phyloP scores from a whole-genome alignment of 1,140 invertebrate species.

The Bombus balteatus region DNA sequence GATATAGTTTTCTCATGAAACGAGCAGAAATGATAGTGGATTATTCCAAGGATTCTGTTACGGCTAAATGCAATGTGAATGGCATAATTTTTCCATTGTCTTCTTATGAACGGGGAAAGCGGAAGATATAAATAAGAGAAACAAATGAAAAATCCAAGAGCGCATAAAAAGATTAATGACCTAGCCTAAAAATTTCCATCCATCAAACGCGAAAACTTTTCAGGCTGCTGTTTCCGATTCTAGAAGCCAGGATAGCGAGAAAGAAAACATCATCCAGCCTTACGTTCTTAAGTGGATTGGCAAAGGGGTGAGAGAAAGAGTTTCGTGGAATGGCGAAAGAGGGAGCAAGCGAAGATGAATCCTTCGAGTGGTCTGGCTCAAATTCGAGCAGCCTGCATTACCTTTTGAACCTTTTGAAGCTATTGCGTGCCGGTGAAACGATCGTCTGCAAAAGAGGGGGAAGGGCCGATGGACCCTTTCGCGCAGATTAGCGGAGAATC shows the following conservation, averaged over 20 bases:
- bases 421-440: constrained; percentile 37
- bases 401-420: constrained; percentile 54
- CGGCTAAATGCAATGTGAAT: background rate
- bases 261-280: constrained; percentile 38
- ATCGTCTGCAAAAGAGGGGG: constrained; percentile 21
- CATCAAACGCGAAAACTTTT: background rate
- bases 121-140: background rate
- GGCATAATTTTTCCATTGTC: background rate
- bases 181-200: background rate
- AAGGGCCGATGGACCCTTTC: constrained; percentile 45
- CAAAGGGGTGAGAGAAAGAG: constrained; percentile 7
- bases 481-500: constrained; percentile 38
- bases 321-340: constrained; percentile 21
- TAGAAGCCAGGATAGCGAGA: background rate
- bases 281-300: constrained; percentile 50
- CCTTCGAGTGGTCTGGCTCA: constrained; percentile 50
- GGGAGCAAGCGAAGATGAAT: constrained; percentile 39
- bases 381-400: constrained; percentile 49
- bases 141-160: background rate
- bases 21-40: background rate
- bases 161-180: no score
- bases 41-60: background rate
- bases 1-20: constrained; percentile 8
- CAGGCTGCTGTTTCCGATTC: background rate
- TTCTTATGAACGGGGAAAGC: no score